Base-by-base conservation (phyloP, 2,113 vertebrate species). In the Struthio camelus region DNA sequence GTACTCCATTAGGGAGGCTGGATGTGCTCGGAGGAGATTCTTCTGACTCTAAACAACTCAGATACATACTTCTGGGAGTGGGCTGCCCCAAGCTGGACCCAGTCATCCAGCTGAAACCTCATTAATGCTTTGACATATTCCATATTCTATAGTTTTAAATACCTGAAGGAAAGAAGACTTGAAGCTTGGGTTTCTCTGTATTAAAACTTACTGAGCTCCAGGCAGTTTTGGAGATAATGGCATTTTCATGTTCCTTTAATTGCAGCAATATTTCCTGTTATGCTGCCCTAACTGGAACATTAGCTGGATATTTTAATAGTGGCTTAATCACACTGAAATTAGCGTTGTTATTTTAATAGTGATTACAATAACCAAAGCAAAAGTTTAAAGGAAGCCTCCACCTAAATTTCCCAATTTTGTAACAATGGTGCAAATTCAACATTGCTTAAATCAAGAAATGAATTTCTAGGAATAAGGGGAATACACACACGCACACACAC, bases 211-310 rank as follows among this genome's bases (percentile, higher is more conserved):
- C 6, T 30, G 32, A 44, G 24, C 19, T 92, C 53, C 42, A 32
- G 36, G 5, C 8, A 79, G 34, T 75, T 91, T 86, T 80, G 71
- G 65, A 66, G 38, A 59, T 42, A 91, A 75, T 8, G 28, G 25
- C 34, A 94, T 94, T 93, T 94, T 91, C 40, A 64, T 10, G 19
- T 90, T 72, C 20, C 12, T 96, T 95, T 92, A 82, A 89, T 72
- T 85, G 85, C 30, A 79, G 65, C 28, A 54, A 38, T 34, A 80
- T 40, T 91, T 87, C 40, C 18, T 90, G 11, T 73, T 88, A 83
- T 59, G 91, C 14, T 51, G 18, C n/a, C 10, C 8, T 89, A 72
- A 62, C 0, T 87, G 34, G 62, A 87, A 61, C 7, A 59, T 46
- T 42, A 89, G 20, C 14, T 88, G 61, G 27, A 48, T 84, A 91